A percentile compares a stretch with the other conserved stretches of the same genome.
Evolutionary conservation across 1,140 invertebrate genomes (phyloP).

Genomic region (Lucilia sericata): DNA sequence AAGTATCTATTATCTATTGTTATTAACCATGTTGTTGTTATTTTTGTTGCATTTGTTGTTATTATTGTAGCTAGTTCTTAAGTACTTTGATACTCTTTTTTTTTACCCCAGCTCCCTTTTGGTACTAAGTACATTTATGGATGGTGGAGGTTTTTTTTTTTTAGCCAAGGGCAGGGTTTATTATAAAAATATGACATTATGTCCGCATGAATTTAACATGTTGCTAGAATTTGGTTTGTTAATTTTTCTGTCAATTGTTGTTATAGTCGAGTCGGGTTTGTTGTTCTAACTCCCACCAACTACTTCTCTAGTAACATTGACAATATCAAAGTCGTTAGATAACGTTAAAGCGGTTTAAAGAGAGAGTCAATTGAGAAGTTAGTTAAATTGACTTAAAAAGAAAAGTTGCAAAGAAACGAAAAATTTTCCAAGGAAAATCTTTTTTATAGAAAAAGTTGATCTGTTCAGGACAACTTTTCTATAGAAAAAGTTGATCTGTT

Average conservation of each 20-base stretch:
- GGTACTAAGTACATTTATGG: neutral
- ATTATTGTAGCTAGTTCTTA: neutral
- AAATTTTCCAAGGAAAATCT: too few relatives aligned
- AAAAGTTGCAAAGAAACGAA: too few relatives aligned
- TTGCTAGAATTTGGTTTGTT: constrained; percentile 40
- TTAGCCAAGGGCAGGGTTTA: neutral
- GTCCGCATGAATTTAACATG: constrained; percentile 34
- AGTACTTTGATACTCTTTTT: constrained; percentile 9
- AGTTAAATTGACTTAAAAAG: too few relatives aligned
- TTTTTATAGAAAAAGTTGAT: too few relatives aligned
- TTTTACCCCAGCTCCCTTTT: neutral
- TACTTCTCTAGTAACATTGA: neutral
- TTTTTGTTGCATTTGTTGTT: neutral
- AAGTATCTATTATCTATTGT: constrained; percentile 26
- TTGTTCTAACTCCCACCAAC: neutral
- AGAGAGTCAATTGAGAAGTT: neutral
- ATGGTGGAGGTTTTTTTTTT: neutral
- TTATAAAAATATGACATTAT: constrained; percentile 40
- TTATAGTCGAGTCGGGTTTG: neutral
- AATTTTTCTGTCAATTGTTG: constrained; percentile 40
- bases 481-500: too few relatives aligned
- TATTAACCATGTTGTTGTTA: constrained; percentile 23
- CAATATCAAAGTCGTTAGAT: neutral
- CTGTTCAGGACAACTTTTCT: too few relatives aligned
- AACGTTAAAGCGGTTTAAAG: neutral